Conservation (phyloP, 2,113 vertebrate genomes). For the Neolamprologus modestus region DNA sequence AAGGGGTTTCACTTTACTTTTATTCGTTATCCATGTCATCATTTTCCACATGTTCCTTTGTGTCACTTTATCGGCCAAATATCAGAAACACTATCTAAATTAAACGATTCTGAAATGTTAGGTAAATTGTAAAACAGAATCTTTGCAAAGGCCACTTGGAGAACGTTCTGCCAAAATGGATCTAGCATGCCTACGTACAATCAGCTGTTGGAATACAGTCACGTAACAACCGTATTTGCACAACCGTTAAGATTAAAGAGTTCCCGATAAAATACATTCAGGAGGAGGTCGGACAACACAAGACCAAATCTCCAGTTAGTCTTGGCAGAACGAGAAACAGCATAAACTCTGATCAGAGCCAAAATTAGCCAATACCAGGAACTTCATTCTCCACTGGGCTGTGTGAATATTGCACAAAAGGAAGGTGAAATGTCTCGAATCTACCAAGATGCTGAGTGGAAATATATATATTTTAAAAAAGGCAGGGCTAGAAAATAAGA, state of each 20-base stretch:
- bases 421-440: not conserved
- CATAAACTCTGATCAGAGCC: not conserved
- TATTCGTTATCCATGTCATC: not conserved
- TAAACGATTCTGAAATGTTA: conserved; percentile 23
- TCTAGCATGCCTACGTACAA: conserved; percentile 71
- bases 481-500: not conserved
- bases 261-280: conserved; percentile 58
- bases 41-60: not conserved
- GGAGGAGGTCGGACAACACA: conserved; percentile 22
- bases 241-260: conserved; percentile 31
- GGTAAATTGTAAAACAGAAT: conserved; percentile 39
- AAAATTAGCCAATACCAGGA: not conserved
- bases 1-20: not conserved
- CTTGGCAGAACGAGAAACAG: conserved; percentile 12
- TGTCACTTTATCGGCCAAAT: conserved; percentile 4
- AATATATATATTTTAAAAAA: not conserved
- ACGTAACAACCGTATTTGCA: conserved; percentile 32
- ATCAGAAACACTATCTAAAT: conserved; percentile 13
- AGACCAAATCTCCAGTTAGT: conserved; percentile 19
- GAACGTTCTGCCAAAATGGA: conserved; percentile 56
- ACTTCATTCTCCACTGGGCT: not conserved
- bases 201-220: conserved; percentile 45
- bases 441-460: not conserved
- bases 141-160: conserved; percentile 71
- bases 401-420: not conserved